Conservation (phyloP, 1,140 invertebrate genomes). For the Meloidogyne floridensis region DNA sequence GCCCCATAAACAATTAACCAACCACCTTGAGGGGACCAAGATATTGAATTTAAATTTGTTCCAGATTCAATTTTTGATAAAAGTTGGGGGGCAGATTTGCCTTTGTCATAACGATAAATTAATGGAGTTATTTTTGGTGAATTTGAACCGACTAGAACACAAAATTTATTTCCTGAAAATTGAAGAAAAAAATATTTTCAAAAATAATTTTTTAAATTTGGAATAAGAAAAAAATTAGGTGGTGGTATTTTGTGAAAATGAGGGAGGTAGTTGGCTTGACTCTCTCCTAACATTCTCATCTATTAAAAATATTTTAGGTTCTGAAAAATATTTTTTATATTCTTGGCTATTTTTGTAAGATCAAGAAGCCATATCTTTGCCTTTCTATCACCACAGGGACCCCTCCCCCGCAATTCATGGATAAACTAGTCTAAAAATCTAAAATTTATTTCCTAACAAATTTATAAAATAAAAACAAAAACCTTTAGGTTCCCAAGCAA, state of each 20-base stretch:
- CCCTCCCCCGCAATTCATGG: no score
- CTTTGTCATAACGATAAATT: constrained; percentile 57
- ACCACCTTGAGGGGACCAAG: constrained; percentile 55
- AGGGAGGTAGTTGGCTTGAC: no score
- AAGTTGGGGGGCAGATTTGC: constrained; percentile 55
- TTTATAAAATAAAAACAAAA: constrained; percentile 62
- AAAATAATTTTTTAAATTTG: no score
- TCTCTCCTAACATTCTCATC: no score
- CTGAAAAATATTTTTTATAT: no score
- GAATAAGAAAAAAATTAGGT: no score
- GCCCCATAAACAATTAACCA: constrained; percentile 62
- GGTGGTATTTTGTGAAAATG: no score
- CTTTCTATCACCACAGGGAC: no score
- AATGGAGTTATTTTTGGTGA: constrained; percentile 57
- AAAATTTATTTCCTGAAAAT: constrained; percentile 58
- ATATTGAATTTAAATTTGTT: constrained; percentile 58
- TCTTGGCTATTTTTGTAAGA: no score
- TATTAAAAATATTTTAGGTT: no score
- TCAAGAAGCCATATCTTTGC: no score
- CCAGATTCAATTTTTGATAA: constrained; percentile 62
- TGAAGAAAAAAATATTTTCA: no score
- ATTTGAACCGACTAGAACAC: constrained; percentile 55
- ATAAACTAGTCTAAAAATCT: background rate
- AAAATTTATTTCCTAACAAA: background rate
- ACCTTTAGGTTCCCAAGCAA: constrained; percentile 97